Evolutionary conservation across 2,113 vertebrate species (phyloP).

Genomic region (Sander lucioperca): DNA sequence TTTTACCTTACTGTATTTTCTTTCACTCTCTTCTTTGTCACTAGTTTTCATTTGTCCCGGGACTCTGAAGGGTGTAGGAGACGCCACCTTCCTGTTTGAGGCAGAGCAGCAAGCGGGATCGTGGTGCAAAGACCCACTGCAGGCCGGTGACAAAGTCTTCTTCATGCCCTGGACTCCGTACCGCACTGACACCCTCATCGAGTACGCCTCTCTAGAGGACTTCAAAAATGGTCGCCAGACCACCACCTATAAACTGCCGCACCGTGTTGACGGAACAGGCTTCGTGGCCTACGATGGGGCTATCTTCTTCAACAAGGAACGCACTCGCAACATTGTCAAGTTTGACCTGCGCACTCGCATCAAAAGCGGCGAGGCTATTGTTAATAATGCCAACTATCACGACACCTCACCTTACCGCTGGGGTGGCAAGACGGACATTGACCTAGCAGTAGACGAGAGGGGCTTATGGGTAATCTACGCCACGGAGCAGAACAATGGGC

Average conservation of each 20-base stretch:
- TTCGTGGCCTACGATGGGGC: slow-evolving; percentile 98
- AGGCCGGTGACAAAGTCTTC: slow-evolving; percentile 98
- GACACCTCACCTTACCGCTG: slow-evolving; percentile 98
- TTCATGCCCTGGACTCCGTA: slow-evolving; percentile 99
- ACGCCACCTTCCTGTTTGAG: slow-evolving; percentile 94
- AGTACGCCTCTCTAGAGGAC: slow-evolving; percentile 95
- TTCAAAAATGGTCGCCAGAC: slow-evolving; percentile 94
- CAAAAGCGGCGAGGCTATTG: slow-evolving; percentile 99
- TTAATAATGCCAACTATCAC: slow-evolving; percentile 98
- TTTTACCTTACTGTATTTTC: slow-evolving; percentile 44
- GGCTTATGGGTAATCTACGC: slow-evolving; percentile 99
- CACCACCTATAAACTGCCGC: slow-evolving; percentile 96
- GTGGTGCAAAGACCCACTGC: slow-evolving; percentile 98
- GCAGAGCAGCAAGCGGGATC: slow-evolving; percentile 98
- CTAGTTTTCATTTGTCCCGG: slow-evolving; percentile 99
- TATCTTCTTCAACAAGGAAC: slow-evolving; percentile 98
- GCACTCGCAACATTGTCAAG: slow-evolving; percentile 98
- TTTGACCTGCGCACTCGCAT: slow-evolving; percentile 98
- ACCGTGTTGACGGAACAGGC: slow-evolving; percentile 96
- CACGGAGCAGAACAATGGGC: slow-evolving; percentile 97
- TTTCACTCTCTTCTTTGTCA: slow-evolving; percentile 78
- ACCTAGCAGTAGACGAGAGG: slow-evolving; percentile 96
- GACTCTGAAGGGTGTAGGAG: slow-evolving; percentile 95
- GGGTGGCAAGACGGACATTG: slow-evolving; percentile 99
- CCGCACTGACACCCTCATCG: slow-evolving; percentile 96